Conservation (phyloP, 2,797 vertebrate species). For the Notamacropus eugenii region DNA sequence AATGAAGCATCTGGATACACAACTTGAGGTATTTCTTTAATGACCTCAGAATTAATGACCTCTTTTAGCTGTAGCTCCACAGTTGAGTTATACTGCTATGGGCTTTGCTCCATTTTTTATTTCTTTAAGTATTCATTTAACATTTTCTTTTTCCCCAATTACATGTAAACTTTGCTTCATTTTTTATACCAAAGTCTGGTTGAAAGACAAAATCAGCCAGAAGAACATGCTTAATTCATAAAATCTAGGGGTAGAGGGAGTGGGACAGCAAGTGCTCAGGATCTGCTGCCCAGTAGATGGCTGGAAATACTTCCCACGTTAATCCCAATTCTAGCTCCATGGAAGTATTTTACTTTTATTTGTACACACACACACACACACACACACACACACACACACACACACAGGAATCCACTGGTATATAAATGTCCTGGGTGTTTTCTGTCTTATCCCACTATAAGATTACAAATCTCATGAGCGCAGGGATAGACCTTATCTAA, state of each 20-base stretch:
- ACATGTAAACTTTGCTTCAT: neutral
- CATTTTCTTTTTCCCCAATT: too few species aligned
- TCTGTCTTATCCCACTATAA: neutral
- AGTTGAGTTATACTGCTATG: neutral
- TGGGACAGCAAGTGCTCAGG: neutral
- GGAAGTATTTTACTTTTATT: neutral
- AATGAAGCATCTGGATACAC: too few species aligned
- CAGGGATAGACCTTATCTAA: neutral
- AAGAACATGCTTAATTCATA: neutral
- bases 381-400: neutral
- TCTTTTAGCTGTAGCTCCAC: neutral
- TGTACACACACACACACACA: too few species aligned
- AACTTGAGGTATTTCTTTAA: neutral
- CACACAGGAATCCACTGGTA: neutral
- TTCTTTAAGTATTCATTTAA: too few species aligned
- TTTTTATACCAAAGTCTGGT: neutral
- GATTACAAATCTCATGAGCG: neutral
- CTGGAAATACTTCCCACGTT: neutral
- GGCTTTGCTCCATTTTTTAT: neutral
- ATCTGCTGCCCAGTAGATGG: neutral
- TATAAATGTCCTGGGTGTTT: neutral
- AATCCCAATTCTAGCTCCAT: neutral
- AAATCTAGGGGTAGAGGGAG: neutral
- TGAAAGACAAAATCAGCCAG: neutral
- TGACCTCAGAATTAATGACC: neutral